Evolutionary conservation across 2,113 vertebrate species (phyloP).

Genomic region (Muscicapa adusta): DNA sequence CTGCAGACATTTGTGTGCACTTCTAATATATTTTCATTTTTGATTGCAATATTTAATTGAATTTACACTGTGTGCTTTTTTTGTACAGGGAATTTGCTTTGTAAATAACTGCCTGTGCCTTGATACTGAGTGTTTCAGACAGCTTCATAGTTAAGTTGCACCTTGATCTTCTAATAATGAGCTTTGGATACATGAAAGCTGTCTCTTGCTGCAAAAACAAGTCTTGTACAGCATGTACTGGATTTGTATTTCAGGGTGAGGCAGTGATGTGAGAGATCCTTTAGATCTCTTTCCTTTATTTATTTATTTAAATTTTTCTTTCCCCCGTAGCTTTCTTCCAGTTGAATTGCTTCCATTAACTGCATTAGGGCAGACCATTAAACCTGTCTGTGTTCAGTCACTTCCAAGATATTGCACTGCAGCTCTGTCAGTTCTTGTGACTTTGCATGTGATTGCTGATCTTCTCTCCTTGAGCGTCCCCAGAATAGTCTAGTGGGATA

Average conservation of each 20-base stretch:
- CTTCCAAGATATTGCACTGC: neutral
- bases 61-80: neutral
- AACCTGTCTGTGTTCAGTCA: neutral
- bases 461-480: neutral
- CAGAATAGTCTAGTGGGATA: neutral
- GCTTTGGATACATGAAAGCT: conserved; percentile 40
- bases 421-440: neutral
- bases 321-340: neutral
- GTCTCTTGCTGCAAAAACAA: conserved; percentile 10
- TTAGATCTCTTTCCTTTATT: neutral
- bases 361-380: conserved; percentile 11
- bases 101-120: neutral
- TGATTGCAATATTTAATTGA: neutral
- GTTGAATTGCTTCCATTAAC: neutral
- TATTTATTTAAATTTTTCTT: neutral
- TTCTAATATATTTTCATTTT: neutral
- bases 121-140: neutral
- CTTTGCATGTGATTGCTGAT: conserved; percentile 10
- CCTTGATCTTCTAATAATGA: conserved; percentile 50
- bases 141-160: neutral
- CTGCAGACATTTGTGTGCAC: neutral
- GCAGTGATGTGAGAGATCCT: neutral
- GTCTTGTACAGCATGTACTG: neutral
- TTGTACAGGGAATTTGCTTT: neutral
- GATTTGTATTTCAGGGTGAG: conserved; percentile 19